These are phyloP conservation scores for Caenorhabditis virilis DNA, from an alignment of 2,888 invertebrate species.

Conservation along the genomic window DNA sequence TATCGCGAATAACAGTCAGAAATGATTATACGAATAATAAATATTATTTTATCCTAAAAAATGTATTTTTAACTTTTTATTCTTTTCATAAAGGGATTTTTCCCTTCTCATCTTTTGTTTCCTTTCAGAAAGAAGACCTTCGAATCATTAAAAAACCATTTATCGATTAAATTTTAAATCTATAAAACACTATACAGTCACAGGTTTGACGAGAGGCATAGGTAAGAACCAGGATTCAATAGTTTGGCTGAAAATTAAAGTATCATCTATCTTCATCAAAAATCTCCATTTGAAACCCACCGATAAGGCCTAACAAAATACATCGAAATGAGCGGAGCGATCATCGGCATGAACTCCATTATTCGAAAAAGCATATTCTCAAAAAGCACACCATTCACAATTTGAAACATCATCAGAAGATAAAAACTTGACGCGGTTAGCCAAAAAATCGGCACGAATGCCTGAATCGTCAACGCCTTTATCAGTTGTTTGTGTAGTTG, in stretches of 20 bases:
- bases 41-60: no score
- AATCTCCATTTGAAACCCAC: slow-evolving; percentile 1
- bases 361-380: slow-evolving; percentile 18
- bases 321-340: slow-evolving; percentile 31
- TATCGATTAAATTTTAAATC: no score
- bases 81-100: no score
- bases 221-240: slow-evolving; percentile 7
- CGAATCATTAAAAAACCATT: no score
- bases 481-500: slow-evolving; percentile 15
- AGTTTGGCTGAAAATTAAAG: slow-evolving; percentile 3
- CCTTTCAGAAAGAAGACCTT: no score
- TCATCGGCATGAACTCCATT: slow-evolving; percentile 34
- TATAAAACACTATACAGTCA: no score
- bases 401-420: slow-evolving; percentile 8
- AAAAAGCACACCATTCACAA: slow-evolving; percentile 11
- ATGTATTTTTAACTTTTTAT: no score
- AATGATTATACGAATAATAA: no score
- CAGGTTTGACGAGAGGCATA: slow-evolving; percentile 9
- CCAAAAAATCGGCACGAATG: slow-evolving; percentile 19
- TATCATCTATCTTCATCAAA: not conserved
- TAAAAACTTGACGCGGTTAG: slow-evolving; percentile 15
- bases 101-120: no score
- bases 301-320: slow-evolving; percentile 34
- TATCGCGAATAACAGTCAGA: no score
- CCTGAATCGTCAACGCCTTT: slow-evolving; percentile 22